Percentiles rank a stretch among this genome's conserved stretches.
Conservation (phyloP, 2,113 vertebrate species). For the Aegithalos caudatus region DNA sequence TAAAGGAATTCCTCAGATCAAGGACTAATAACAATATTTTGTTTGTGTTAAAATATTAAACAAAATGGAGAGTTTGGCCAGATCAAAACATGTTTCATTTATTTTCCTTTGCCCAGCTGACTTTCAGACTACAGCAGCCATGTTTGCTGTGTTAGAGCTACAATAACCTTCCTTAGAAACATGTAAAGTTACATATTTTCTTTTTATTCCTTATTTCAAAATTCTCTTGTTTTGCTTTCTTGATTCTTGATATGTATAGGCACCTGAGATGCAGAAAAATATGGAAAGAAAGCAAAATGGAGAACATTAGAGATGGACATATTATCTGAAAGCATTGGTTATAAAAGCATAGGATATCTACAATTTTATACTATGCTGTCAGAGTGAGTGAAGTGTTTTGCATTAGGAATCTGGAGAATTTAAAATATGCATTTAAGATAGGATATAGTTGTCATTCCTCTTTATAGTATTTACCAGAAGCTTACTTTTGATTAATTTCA, state of each 20-base stretch:
- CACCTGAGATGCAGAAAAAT: background rate
- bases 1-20: background rate
- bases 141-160: background rate
- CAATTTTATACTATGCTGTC: background rate
- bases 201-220: background rate
- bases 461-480: background rate
- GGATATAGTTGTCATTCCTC: background rate
- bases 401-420: background rate
- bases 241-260: background rate
- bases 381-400: background rate
- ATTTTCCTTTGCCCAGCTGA: background rate
- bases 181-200: background rate
- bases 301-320: background rate
- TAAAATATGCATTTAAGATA: background rate
- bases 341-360: background rate
- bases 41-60: background rate
- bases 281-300: background rate
- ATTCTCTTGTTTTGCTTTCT: background rate
- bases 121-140: background rate
- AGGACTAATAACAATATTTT: background rate
- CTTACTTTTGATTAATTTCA: background rate
- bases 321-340: background rate
- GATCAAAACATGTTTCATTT: background rate
- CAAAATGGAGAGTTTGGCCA: background rate
- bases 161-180: background rate